Conservation (phyloP, 1,140 invertebrate species). For the Berghia stephanieae region DNA sequence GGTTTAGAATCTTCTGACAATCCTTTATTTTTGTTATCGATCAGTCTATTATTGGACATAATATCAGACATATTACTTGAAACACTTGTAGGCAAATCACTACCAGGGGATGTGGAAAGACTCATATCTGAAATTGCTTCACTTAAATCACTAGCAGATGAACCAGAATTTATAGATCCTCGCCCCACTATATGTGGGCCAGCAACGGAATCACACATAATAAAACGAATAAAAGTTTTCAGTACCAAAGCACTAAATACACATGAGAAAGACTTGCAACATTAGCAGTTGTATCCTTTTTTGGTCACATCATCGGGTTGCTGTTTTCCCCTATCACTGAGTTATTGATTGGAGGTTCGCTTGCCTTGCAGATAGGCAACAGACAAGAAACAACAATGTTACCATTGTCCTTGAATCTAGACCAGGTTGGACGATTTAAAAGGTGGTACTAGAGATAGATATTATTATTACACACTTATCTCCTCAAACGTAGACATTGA, state of each 20-base stretch:
- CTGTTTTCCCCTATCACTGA: background rate
- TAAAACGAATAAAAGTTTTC: background rate
- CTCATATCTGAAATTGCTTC: constrained; percentile 40
- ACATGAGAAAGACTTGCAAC: too few species aligned
- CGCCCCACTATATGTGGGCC: constrained; percentile 9
- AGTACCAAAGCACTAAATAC: too few species aligned
- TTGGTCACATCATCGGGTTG: background rate
- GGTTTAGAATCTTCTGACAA: too few species aligned
- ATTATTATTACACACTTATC: too few species aligned
- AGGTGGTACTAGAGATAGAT: too few species aligned
- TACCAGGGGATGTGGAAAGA: constrained; percentile 40
- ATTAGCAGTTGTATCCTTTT: too few species aligned
- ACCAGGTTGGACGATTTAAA: too few species aligned
- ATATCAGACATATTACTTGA: background rate
- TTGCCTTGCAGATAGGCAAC: too few species aligned
- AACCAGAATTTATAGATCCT: constrained; percentile 12
- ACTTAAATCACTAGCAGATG: constrained; percentile 35
- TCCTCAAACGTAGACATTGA: too few species aligned
- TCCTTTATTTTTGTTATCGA: background rate
- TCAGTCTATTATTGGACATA: background rate
- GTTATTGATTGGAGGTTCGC: background rate
- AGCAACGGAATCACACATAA: background rate
- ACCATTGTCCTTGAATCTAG: too few species aligned
- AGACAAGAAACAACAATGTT: too few species aligned
- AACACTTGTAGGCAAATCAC: constrained; percentile 23